Evolutionary conservation across 2,797 vertebrate genomes (phyloP), one percentile per base, ranked within the genome.

Genomic region (Lepus townsendii): DNA sequence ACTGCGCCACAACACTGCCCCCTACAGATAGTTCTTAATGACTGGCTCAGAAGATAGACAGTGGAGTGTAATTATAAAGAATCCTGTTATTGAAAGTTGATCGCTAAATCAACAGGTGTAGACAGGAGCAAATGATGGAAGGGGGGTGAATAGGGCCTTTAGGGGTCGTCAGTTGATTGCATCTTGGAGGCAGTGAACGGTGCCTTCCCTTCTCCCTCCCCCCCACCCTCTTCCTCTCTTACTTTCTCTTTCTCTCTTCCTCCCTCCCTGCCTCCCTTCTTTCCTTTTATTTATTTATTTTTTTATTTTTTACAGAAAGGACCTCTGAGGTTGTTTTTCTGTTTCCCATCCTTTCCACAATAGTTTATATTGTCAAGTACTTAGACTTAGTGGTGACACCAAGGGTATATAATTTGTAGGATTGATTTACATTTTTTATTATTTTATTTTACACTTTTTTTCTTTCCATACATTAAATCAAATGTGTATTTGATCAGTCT

Each of bases 391-490:
- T 85, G 7, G 12, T 77, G 65, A 65, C 12, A 66, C 22, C 62
- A 65, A 71, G 7, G 20, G 35, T 47, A 72, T 47, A 50, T 47
- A 57, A 71, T 75, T 24, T 72, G 3, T 83, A 76, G 27, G 3
- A 16, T 11, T 87, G 2, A 73, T 71, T 83, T 91, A 42, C 1
- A 71, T 50, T 54, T 85, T 57, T 83, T 54, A 71, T 91, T 80
- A 84, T 92, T 95, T 94, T 91, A 52, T 75, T 93, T 86, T 78
- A 52, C 8, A 60, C 13, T 66, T 52, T 69, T 17, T 1, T 0
- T 16, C 22, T 47, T 47, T 47, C 2, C 6, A 2, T 54, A 47
- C 13, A 52, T 85, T 83, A 78, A 60, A 30, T 75, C 27, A 94
- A 24, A 75, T 5, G 52, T 66, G 88, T 87, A 69, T 68, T 79